A percentile compares a stretch with the other conserved stretches of the same genome.
phyloP scores from a whole-genome alignment of 2,888 invertebrate genomes.

The Agrotis puta region DNA sequence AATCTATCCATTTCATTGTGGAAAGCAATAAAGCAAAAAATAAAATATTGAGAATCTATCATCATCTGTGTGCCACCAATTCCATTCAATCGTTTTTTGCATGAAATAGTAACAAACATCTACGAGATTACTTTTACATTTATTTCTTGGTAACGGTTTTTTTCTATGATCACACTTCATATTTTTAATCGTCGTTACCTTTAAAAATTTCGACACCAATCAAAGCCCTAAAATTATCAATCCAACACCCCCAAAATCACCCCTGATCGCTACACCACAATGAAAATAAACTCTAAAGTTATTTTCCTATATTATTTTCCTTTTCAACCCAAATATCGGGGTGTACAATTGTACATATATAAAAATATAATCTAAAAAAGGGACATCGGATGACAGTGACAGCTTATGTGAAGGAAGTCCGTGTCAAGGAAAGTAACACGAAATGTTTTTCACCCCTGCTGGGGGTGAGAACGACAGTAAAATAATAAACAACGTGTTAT shows the following conservation, averaged over 20 bases:
- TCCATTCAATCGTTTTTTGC: too few relatives aligned
- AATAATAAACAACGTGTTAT: slow-evolving; percentile 39
- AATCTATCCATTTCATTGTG: too few relatives aligned
- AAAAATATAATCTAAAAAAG: slow-evolving; percentile 51
- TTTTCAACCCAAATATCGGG: slow-evolving; percentile 40
- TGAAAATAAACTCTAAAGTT: slow-evolving; percentile 37
- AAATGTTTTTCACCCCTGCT: slow-evolving; percentile 37
- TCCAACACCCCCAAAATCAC: background rate
- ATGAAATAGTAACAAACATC: too few relatives aligned
- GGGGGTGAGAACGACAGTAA: slow-evolving; percentile 18
- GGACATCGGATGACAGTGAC: slow-evolving; percentile 54
- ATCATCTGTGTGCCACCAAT: too few relatives aligned
- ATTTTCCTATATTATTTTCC: slow-evolving; percentile 49
- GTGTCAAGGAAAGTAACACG: slow-evolving; percentile 44
- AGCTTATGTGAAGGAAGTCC: slow-evolving; percentile 41
- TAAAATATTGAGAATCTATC: too few relatives aligned
- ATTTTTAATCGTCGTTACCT: background rate
- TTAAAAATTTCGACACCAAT: background rate
- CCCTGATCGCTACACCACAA: slow-evolving; percentile 20
- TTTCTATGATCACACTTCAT: background rate
- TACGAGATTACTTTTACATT: too few relatives aligned
- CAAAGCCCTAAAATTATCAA: background rate
- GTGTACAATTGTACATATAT: slow-evolving; percentile 15
- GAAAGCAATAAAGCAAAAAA: too few relatives aligned
- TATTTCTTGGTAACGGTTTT: too few relatives aligned